Conservation (phyloP, 1,140 invertebrate species). For the Drosophila mojavensis region DNA sequence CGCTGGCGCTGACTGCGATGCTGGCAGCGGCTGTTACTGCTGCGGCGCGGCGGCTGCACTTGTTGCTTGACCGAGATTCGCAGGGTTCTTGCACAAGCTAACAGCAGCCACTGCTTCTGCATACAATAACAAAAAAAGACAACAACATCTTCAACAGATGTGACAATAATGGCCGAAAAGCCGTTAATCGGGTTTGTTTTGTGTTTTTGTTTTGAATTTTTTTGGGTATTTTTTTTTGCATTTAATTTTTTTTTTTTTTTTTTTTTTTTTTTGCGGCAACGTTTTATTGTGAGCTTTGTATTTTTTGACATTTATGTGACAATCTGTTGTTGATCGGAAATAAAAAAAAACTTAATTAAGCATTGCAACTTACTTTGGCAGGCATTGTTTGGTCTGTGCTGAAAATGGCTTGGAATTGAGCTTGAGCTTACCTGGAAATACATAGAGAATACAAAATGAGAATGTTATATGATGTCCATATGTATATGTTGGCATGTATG, state of each 20-base stretch:
- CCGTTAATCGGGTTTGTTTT: conserved; percentile 33
- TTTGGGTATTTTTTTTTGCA: conserved; percentile 3
- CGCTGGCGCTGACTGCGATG: background rate
- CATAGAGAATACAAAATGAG: conserved; percentile 10
- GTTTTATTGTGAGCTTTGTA: conserved; percentile 9
- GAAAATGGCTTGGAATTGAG: background rate
- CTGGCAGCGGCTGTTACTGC: background rate
- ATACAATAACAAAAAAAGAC: conserved; percentile 26
- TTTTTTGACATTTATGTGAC: conserved; percentile 30
- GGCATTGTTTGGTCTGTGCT: conserved; percentile 37
- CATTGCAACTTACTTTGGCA: conserved; percentile 32
- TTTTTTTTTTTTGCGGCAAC: conserved; percentile 2
- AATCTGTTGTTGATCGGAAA: conserved; percentile 16
- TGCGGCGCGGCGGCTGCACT: conserved; percentile 30
- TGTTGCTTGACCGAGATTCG: conserved; percentile 53
- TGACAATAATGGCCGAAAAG: conserved; percentile 44
- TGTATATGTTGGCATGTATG: too few species aligned
- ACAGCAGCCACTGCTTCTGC: conserved; percentile 12
- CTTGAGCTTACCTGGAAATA: conserved; percentile 36
- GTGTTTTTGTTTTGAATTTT: background rate
- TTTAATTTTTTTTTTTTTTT: background rate
- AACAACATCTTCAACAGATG: conserved; percentile 31
- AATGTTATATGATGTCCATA: background rate
- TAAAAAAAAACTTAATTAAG: conserved; percentile 10
- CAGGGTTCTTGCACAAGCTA: conserved; percentile 36